phyloP scores from a whole-genome alignment of 2,113 vertebrate species.

The Perca schrenkii region DNA sequence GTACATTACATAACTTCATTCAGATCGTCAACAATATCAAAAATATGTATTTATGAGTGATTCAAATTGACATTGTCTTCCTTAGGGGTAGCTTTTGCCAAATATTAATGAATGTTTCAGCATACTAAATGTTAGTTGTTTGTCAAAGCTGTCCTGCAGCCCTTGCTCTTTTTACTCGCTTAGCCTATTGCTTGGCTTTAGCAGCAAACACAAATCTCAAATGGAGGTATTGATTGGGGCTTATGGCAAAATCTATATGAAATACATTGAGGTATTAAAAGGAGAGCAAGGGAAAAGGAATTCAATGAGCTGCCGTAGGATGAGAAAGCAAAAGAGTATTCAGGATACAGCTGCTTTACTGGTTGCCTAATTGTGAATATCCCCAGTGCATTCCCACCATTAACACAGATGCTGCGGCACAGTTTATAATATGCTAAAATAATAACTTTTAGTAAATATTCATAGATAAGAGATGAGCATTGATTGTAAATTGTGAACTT shows the following conservation, averaged over 20 bases:
- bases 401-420: slow-evolving; percentile 9
- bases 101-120: slow-evolving; percentile 13
- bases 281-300: slow-evolving; percentile 18
- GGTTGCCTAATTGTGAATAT: background rate
- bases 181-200: slow-evolving; percentile 41
- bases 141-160: slow-evolving; percentile 34
- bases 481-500: slow-evolving; percentile 7
- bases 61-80: background rate
- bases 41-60: background rate
- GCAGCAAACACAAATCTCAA: slow-evolving; percentile 63
- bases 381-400: background rate
- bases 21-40: background rate
- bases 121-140: slow-evolving; percentile 40
- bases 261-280: slow-evolving; percentile 68
- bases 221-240: slow-evolving; percentile 65
- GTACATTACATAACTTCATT: background rate
- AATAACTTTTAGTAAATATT: background rate
- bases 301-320: slow-evolving; percentile 35
- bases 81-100: background rate
- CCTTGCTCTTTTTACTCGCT: slow-evolving; percentile 38
- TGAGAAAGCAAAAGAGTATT: slow-evolving; percentile 47
- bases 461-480: background rate
- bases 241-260: slow-evolving; percentile 70
- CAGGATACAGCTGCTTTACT: slow-evolving; percentile 21
- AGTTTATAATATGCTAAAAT: background rate